Conservation (phyloP, 2,888 invertebrate species). For the Orchesellides sinensis region DNA sequence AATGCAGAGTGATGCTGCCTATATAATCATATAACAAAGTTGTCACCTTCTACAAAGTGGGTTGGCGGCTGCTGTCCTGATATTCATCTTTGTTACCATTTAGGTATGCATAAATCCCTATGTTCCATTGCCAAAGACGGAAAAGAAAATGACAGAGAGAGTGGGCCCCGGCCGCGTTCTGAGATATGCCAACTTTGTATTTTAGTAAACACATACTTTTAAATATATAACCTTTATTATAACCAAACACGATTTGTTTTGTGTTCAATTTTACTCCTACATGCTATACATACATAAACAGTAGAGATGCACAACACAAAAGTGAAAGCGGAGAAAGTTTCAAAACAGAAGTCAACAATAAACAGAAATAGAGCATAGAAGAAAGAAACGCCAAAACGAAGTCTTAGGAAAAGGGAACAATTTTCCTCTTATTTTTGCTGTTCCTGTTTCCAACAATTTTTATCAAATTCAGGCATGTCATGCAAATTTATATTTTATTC, state of each 20-base stretch:
- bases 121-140: neutral
- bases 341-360: constrained; percentile 3
- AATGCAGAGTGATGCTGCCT: constrained; percentile 1
- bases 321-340: constrained; percentile 21
- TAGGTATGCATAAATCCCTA: neutral
- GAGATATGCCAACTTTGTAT: constrained; percentile 19
- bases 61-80: constrained; percentile 39
- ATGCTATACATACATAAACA: too few species aligned
- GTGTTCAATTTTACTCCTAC: too few species aligned
- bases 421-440: neutral
- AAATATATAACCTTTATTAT: too few species aligned
- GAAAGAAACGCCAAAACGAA: constrained; percentile 2
- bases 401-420: neutral
- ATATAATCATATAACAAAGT: constrained; percentile 35
- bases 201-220: too few species aligned
- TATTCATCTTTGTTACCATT: constrained; percentile 46
- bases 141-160: neutral
- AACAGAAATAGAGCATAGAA: constrained; percentile 5
- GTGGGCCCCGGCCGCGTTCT: too few species aligned
- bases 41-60: constrained; percentile 44
- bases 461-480: constrained; percentile 41
- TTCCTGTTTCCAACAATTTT: constrained; percentile 32
- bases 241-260: too few species aligned
- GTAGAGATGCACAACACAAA: too few species aligned
- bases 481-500: constrained; percentile 56